Percentiles rank a stretch among this genome's conserved stretches.
These are phyloP conservation scores for Melinopterus prodromus DNA, from an alignment of 2,888 invertebrate species.

Conservation along the genomic window DNA sequence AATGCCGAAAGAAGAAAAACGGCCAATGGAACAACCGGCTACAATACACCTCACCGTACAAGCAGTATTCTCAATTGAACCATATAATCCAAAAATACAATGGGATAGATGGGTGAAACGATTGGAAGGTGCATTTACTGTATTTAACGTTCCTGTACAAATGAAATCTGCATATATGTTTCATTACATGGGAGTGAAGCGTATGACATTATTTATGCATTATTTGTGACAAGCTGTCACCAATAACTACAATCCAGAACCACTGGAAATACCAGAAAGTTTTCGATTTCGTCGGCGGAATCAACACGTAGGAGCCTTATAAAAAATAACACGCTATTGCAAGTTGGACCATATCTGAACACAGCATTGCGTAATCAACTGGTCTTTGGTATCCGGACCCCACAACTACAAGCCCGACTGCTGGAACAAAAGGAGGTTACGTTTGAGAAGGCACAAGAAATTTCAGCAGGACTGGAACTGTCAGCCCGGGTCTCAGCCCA, in stretches of 20 bases:
- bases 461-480: constrained; percentile 30
- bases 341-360: constrained; percentile 34
- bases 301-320: constrained; percentile 34
- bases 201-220: constrained; percentile 35
- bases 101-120: constrained; percentile 10
- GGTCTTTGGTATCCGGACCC: constrained; percentile 36
- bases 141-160: constrained; percentile 29
- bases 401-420: constrained; percentile 27
- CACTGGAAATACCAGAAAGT: constrained; percentile 45
- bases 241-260: constrained; percentile 37
- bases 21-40: not conserved
- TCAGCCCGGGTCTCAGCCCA: constrained; percentile 9
- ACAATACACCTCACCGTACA: not conserved
- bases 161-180: constrained; percentile 27
- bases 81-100: not conserved
- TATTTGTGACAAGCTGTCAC: constrained; percentile 38
- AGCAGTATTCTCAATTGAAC: constrained; percentile 8
- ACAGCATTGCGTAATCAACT: constrained; percentile 38
- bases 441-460: constrained; percentile 32
- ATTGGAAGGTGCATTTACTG: constrained; percentile 7
- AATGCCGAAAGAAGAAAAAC: not conserved
- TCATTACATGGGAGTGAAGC: constrained; percentile 38
- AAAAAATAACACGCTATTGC: constrained; percentile 33
- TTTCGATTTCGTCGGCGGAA: constrained; percentile 43
- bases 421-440: constrained; percentile 32